Percentiles rank a stretch among this genome's conserved stretches.
These are phyloP conservation scores for Coelinius sp. DNA, from an alignment of 2,888 invertebrate species.

Conservation along the genomic window DNA sequence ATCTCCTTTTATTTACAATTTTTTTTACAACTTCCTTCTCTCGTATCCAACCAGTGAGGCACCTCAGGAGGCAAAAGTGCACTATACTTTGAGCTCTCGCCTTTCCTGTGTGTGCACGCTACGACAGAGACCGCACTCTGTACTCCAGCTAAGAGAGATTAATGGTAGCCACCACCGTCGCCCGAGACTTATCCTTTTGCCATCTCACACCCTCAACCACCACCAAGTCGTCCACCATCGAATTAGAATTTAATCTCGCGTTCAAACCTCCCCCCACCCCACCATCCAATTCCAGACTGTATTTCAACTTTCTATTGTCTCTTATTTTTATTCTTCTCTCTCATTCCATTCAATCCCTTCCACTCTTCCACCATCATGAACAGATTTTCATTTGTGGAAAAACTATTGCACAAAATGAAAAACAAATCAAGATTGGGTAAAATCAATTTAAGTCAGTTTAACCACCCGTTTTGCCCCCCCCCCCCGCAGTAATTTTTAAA, in stretches of 20 bases:
- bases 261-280: not conserved
- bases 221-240: conserved; percentile 43
- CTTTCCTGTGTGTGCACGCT: conserved; percentile 14
- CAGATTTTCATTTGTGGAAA: no score
- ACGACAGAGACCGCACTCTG: conserved; percentile 32
- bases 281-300: not conserved
- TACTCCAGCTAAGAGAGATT: conserved; percentile 51
- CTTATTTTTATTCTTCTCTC: not conserved
- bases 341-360: no score
- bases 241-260: conserved; percentile 52
- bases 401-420: no score
- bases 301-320: not conserved
- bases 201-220: conserved; percentile 30
- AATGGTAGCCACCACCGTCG: conserved; percentile 41
- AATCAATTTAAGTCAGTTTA: no score
- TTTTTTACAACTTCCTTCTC: not conserved
- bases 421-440: no score
- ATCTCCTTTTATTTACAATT: not conserved
- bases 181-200: conserved; percentile 39
- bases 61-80: conserved; percentile 9
- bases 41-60: not conserved
- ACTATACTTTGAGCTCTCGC: not conserved
- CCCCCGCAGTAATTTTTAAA: no score
- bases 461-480: no score
- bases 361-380: no score